Percentiles rank a stretch among this genome's conserved stretches.
Evolutionary conservation across 2,888 invertebrate genomes (phyloP).

Genomic region (Ernsta delagoae): DNA sequence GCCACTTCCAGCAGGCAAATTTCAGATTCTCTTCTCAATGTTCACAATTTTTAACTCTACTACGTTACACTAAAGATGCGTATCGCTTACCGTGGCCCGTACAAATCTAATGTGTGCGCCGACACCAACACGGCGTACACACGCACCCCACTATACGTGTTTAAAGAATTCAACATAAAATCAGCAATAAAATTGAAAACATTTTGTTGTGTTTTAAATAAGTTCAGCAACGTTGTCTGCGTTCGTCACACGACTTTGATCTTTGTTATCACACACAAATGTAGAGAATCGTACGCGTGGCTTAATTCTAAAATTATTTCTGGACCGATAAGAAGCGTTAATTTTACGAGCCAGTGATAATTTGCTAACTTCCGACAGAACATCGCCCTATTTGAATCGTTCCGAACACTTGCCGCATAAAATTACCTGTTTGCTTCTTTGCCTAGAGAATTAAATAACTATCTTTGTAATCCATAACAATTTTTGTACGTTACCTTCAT

Average conservation of each 20-base stretch:
- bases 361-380: slow-evolving; percentile 84
- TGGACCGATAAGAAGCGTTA: slow-evolving; percentile 84
- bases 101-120: slow-evolving; percentile 63
- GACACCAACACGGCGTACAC: slow-evolving; percentile 61
- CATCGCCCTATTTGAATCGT: slow-evolving; percentile 80
- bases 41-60: slow-evolving; percentile 65
- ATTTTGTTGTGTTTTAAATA: slow-evolving; percentile 84
- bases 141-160: slow-evolving; percentile 72
- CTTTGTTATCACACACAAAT: slow-evolving; percentile 59
- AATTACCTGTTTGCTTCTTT: slow-evolving; percentile 60
- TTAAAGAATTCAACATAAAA: slow-evolving; percentile 84
- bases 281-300: slow-evolving; percentile 60
- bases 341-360: slow-evolving; percentile 85
- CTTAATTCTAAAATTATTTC: slow-evolving; percentile 72
- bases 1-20: slow-evolving; percentile 85
- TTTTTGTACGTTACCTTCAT: no score
- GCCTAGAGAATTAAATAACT: slow-evolving; percentile 38
- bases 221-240: slow-evolving; percentile 64
- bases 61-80: slow-evolving; percentile 57
- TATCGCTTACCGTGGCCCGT: slow-evolving; percentile 52
- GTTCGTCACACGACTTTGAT: slow-evolving; percentile 62
- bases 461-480: slow-evolving; percentile 35
- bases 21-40: slow-evolving; percentile 69
- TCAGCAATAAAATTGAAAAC: slow-evolving; percentile 85
- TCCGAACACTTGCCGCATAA: slow-evolving; percentile 77